Evolutionary conservation across 2,113 vertebrate genomes (phyloP), one percentile per base, ranked within the genome.

Genomic region (Ploceus nigricollis): DNA sequence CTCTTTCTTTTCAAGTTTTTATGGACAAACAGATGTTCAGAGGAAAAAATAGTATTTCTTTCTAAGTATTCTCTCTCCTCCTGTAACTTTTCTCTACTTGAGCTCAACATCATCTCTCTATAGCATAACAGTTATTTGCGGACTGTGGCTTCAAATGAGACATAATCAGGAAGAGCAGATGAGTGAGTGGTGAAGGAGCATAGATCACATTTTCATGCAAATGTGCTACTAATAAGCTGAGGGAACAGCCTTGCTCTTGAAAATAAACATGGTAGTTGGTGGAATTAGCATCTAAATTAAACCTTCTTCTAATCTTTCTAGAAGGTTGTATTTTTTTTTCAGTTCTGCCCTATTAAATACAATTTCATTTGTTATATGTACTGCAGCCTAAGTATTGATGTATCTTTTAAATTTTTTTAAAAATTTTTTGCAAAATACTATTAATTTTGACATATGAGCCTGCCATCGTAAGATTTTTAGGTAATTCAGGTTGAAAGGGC

Each of bases 181-280:
- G 79, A 83, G 30, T 37, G 42, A 75, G 37, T 39, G 47, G 33
- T 84, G 60, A 94, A 86, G 77, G 81, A 93, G n/a, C 80, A 85
- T 35, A 86, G 60, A 94, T 87, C 82, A 81, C 53, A 47, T 87
- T 96, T 89, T 81, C 69, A 94, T 97, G 91, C 78, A 97, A 93
- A 95, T 94, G 72, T 35, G n/a, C 57, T 81, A 50, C 70, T 92
- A 92, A 94, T 82, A 97, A 91, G 8, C 61, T 37, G 50, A 63
- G 69, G 53, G 42, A 77, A 65, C 48, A 64, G 47, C 31, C 65
- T 22, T 39, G 6, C 30, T 78, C 65, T 93, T 90, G 66, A 91
- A 93, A 88, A 87, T 65, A 87, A 94, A 82, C 31, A 63, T 6
- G 6, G 16, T 72, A 44, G n/a, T 75, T 76, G 10, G 57, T 90